phyloP scores from a whole-genome alignment of 1,140 invertebrate species.

The Listronotus oregonensis region DNA sequence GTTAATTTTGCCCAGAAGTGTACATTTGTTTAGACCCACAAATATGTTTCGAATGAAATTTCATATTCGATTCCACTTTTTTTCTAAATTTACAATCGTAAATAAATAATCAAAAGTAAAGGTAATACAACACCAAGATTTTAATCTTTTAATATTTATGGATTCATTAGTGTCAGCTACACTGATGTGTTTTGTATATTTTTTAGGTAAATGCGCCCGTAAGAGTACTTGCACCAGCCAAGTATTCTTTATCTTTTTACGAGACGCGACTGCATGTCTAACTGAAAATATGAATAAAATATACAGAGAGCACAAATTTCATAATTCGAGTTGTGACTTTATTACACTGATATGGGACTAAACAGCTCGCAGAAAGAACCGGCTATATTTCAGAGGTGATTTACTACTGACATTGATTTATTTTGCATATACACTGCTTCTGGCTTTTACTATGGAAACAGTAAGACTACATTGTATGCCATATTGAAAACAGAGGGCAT shows the following conservation, averaged over 20 bases:
- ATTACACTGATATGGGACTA: slow-evolving; percentile 46
- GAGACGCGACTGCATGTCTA: slow-evolving; percentile 17
- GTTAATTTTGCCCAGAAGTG: too few relatives aligned
- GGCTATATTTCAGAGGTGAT: slow-evolving; percentile 51
- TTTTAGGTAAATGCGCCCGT: too few relatives aligned
- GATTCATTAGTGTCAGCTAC: too few relatives aligned
- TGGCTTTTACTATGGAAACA: slow-evolving; percentile 27
- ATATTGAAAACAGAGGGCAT: slow-evolving; percentile 23
- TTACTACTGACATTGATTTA: slow-evolving; percentile 52
- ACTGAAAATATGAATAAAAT: slow-evolving; percentile 38
- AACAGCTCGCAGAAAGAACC: slow-evolving; percentile 47
- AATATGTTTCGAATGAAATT: too few relatives aligned
- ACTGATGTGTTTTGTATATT: too few relatives aligned
- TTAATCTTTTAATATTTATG: too few relatives aligned
- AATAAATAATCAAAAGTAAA: too few relatives aligned
- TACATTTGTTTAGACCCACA: too few relatives aligned
- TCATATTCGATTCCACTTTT: too few relatives aligned
- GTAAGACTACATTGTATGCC: slow-evolving; percentile 5
- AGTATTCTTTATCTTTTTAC: slow-evolving; percentile 2
- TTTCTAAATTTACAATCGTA: too few relatives aligned
- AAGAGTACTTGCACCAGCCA: not conserved
- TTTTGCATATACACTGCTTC: slow-evolving; percentile 46
- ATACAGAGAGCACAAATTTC: slow-evolving; percentile 37
- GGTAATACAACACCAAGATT: too few relatives aligned
- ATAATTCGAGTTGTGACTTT: slow-evolving; percentile 47